phyloP scores from a whole-genome alignment of 1,140 invertebrate genomes.

The Rhysida immarginata region DNA sequence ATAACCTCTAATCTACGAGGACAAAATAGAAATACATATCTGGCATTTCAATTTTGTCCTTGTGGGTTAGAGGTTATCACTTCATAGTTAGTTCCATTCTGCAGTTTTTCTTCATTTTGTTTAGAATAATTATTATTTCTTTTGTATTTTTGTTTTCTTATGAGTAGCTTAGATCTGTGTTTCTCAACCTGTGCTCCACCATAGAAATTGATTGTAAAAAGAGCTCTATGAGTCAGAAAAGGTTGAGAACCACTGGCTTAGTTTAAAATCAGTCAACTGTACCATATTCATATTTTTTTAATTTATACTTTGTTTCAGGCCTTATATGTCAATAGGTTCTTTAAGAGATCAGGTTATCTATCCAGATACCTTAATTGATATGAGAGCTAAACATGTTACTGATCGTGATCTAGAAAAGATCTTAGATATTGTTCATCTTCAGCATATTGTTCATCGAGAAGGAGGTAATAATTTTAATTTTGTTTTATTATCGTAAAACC shows the following conservation, averaged over 20 bases:
- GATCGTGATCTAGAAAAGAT: constrained; percentile 52
- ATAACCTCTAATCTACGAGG: too few species aligned
- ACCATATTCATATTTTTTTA: neutral
- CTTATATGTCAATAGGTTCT: constrained; percentile 89
- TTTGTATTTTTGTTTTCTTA: too few species aligned
- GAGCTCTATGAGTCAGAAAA: neutral
- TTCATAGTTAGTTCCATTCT: too few species aligned
- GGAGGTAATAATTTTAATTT: constrained; percentile 32
- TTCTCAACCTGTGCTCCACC: too few species aligned
- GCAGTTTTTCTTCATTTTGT: too few species aligned
- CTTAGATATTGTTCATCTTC: constrained; percentile 58
- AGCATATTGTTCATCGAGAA: constrained; percentile 70
- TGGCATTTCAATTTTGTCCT: too few species aligned
- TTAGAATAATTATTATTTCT: too few species aligned
- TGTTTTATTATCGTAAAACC: too few species aligned
- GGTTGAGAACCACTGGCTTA: neutral
- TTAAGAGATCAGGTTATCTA: constrained; percentile 96
- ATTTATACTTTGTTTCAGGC: constrained; percentile 35
- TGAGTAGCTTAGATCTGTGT: too few species aligned
- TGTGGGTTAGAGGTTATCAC: too few species aligned
- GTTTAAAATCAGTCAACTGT: too few species aligned
- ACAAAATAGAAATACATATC: too few species aligned
- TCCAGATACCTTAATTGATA: constrained; percentile 63
- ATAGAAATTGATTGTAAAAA: constrained; percentile 5
- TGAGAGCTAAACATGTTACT: constrained; percentile 47